phyloP scores from a whole-genome alignment of 2,113 vertebrate genomes.

The Seriola rivoliana region DNA sequence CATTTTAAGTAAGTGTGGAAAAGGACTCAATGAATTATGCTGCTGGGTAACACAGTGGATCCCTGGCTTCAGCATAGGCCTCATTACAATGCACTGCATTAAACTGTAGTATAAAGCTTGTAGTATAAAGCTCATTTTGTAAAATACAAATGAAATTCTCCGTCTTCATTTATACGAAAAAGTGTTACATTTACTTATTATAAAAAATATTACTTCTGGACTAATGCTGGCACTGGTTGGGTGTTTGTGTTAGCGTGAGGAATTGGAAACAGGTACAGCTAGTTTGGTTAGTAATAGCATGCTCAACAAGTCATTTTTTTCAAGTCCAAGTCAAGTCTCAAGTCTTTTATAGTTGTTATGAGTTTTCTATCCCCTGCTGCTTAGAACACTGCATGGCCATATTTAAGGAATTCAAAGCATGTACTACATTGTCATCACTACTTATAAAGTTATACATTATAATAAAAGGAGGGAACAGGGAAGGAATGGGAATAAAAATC shows the following conservation, averaged over 20 bases:
- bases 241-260: background rate
- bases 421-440: no score
- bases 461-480: no score
- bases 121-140: background rate
- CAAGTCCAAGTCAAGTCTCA: no score
- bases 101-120: background rate
- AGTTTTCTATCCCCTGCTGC: no score
- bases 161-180: background rate
- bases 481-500: no score
- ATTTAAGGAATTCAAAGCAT: no score
- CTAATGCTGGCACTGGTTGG: background rate
- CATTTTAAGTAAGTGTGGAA: slow-evolving; percentile 7
- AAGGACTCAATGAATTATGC: background rate
- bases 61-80: background rate
- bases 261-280: background rate
- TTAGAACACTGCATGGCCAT: no score
- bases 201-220: background rate
- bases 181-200: background rate
- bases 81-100: background rate
- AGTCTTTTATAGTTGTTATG: no score
- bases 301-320: background rate
- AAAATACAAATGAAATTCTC: background rate
- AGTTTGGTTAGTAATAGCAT: background rate
- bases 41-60: background rate
- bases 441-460: no score